Conservation (phyloP, 2,797 vertebrate species). For the Brachymystax lenok region DNA sequence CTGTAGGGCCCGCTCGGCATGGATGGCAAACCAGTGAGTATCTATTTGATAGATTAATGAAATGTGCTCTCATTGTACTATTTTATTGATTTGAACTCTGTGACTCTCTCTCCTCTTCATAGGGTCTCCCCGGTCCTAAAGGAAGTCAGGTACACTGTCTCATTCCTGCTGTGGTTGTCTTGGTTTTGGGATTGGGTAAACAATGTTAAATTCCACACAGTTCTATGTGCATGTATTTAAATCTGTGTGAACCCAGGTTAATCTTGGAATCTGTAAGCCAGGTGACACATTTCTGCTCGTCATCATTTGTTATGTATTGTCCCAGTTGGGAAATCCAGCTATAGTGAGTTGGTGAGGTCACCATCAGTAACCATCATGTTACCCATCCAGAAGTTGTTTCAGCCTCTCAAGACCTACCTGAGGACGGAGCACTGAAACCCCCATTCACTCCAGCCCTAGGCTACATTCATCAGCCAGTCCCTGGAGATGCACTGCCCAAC, state of each 20-base stretch:
- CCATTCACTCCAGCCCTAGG: conserved; percentile 39
- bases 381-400: no score
- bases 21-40: conserved; percentile 96
- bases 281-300: background rate
- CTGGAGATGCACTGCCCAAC: no score
- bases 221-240: background rate
- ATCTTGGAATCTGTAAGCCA: background rate
- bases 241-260: background rate
- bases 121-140: conserved; percentile 77
- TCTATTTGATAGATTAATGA: background rate
- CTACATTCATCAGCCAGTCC: no score
- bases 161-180: conserved; percentile 23
- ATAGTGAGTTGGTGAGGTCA: no score
- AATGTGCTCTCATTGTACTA: conserved; percentile 1
- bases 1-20: conserved; percentile 91
- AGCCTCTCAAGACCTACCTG: conserved; percentile 13
- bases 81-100: conserved; percentile 22
- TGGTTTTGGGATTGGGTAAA: conserved; percentile 3
- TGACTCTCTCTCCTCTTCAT: conserved; percentile 27
- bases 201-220: conserved; percentile 19
- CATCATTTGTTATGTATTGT: no score
- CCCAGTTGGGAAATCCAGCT: no score
- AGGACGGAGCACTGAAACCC: conserved; percentile 44
- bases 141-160: conserved; percentile 72
- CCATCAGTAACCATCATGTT: no score